Evolutionary conservation across 2,888 invertebrate species (phyloP).

Genomic region (Trachelus troglodyta): DNA sequence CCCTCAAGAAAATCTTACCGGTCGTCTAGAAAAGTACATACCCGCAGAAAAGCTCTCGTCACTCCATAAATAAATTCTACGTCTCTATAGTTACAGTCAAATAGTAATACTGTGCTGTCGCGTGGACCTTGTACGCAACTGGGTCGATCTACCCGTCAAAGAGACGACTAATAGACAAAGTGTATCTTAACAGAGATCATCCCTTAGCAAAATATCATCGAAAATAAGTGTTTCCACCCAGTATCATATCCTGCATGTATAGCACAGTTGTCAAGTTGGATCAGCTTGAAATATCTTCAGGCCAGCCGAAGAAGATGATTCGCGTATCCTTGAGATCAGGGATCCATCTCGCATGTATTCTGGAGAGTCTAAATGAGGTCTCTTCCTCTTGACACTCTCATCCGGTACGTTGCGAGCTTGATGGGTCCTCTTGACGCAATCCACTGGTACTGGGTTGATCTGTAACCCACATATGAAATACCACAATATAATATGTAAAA

Average conservation of each 20-base stretch:
- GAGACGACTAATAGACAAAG: background rate
- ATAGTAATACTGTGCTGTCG: background rate
- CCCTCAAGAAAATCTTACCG: background rate
- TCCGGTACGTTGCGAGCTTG: constrained; percentile 42
- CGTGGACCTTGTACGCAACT: background rate
- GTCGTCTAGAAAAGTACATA: background rate
- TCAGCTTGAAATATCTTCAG: background rate
- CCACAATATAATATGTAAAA: background rate
- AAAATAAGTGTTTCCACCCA: background rate
- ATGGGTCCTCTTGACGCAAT: constrained; percentile 38
- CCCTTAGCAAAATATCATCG: background rate
- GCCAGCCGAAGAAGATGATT: background rate
- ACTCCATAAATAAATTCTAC: background rate
- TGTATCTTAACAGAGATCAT: background rate
- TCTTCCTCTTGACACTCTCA: constrained; percentile 32
- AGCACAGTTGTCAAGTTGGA: background rate
- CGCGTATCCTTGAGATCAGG: background rate
- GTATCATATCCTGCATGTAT: background rate
- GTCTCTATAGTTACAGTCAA: background rate
- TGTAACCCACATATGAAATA: constrained; percentile 25
- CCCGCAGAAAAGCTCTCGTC: background rate
- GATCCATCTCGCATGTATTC: background rate
- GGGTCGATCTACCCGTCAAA: background rate
- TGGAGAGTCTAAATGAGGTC: background rate
- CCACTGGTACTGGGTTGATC: constrained; percentile 48